A percentile compares a stretch with the other conserved stretches of the same genome.
Conservation (phyloP, 1,140 invertebrate species). For the Condylostylus longicornis region DNA sequence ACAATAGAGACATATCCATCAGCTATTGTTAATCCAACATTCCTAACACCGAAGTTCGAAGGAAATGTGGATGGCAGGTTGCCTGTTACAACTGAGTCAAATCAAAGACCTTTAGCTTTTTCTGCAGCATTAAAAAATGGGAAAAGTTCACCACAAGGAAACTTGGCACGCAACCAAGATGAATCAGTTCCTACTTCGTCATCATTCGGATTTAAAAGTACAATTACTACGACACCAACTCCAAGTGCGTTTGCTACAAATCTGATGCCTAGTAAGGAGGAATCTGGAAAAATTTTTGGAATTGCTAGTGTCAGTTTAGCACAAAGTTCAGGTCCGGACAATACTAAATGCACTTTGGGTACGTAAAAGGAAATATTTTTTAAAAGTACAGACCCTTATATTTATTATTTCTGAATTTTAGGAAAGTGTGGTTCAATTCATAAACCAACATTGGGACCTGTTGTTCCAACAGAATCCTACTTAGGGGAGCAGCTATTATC, state of each 20-base stretch:
- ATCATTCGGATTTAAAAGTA: no score
- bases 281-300: slow-evolving; percentile 33
- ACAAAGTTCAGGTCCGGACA: slow-evolving; percentile 29
- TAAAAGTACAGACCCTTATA: no score
- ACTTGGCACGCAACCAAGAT: slow-evolving; percentile 8
- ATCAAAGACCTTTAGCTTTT: slow-evolving; percentile 13
- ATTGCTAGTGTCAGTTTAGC: slow-evolving; percentile 32
- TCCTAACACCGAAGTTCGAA: slow-evolving; percentile 28
- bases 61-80: slow-evolving; percentile 7
- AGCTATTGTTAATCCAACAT: slow-evolving; percentile 30
- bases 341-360: slow-evolving; percentile 30
- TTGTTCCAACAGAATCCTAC: slow-evolving; percentile 28
- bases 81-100: not conserved
- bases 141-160: slow-evolving; percentile 9
- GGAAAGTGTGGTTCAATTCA: slow-evolving; percentile 32
- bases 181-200: not conserved
- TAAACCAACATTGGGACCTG: slow-evolving; percentile 27
- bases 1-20: slow-evolving; percentile 30
- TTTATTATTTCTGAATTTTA: no score
- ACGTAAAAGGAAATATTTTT: no score
- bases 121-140: slow-evolving; percentile 7
- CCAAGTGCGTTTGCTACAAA: slow-evolving; percentile 17
- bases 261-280: slow-evolving; percentile 32
- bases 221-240: not conserved
- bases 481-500: slow-evolving; percentile 23